Percentiles rank a stretch among this genome's conserved stretches.
phyloP scores from a whole-genome alignment of 2,888 invertebrate species.

The Flabesymbios commensalis region DNA sequence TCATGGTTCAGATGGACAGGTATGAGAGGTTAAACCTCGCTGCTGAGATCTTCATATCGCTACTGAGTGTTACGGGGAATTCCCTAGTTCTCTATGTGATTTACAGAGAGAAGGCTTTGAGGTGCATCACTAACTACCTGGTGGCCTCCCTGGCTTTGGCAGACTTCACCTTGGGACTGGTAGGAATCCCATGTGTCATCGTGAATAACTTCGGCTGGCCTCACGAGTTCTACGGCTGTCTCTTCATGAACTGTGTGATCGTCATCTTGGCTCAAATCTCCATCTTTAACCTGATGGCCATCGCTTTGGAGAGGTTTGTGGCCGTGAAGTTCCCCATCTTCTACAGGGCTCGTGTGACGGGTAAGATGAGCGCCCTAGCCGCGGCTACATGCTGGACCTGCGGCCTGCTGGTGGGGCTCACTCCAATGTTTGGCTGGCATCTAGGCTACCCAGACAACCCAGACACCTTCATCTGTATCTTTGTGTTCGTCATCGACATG shows the following conservation, averaged over 20 bases:
- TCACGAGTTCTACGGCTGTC: constrained; percentile 26
- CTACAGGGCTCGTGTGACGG: constrained; percentile 45
- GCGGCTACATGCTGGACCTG: constrained; percentile 44
- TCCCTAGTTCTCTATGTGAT: too few relatives aligned
- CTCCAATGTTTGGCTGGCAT: constrained; percentile 57
- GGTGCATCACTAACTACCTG: constrained; percentile 25
- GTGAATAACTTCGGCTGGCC: too few relatives aligned
- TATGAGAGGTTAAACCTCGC: too few relatives aligned
- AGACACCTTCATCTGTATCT: constrained; percentile 41
- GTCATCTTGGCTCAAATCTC: constrained; percentile 55
- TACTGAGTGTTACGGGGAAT: too few relatives aligned
- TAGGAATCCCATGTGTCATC: constrained; percentile 34
- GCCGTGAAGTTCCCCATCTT: constrained; percentile 54
- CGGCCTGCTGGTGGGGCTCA: constrained; percentile 48
- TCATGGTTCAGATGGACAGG: too few relatives aligned
- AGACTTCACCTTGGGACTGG: constrained; percentile 25
- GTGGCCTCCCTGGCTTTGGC: constrained; percentile 27
- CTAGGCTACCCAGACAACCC: constrained; percentile 27
- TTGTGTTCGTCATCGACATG: constrained; percentile 53
- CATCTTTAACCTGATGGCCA: constrained; percentile 51
- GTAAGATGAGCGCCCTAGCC: constrained; percentile 38
- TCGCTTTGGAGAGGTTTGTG: constrained; percentile 53
- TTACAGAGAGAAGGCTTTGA: too few relatives aligned
- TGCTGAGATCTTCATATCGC: too few relatives aligned
- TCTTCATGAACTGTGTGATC: constrained; percentile 47